Conservation (phyloP, 2,888 invertebrate genomes). For the Macaria notata region DNA sequence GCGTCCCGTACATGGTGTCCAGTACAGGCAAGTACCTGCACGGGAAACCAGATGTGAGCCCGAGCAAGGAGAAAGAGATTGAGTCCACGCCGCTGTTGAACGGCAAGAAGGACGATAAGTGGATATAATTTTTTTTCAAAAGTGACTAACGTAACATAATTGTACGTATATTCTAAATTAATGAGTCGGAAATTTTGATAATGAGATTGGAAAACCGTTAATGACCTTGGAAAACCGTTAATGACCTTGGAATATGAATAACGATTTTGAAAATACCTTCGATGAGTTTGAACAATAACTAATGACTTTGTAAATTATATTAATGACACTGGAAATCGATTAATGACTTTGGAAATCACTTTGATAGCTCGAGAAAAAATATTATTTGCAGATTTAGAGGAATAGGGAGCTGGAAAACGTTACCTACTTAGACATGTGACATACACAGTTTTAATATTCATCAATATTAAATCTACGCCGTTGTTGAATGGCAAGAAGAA, state of each 20-base stretch:
- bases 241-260: too few relatives aligned
- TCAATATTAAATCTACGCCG: conserved; percentile 59
- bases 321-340: not conserved
- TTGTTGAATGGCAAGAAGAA: conserved; percentile 63
- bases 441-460: too few relatives aligned
- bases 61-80: conserved; percentile 53
- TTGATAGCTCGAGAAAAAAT: too few relatives aligned
- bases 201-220: too few relatives aligned
- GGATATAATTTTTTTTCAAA: conserved; percentile 45
- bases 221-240: too few relatives aligned
- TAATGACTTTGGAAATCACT: too few relatives aligned
- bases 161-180: not conserved
- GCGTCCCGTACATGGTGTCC: conserved; percentile 63
- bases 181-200: too few relatives aligned
- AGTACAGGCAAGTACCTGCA: conserved; percentile 52
- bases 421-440: too few relatives aligned
- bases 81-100: conserved; percentile 64
- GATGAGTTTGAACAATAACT: too few relatives aligned
- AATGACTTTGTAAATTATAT: not conserved
- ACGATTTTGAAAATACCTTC: too few relatives aligned
- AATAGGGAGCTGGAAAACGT: too few relatives aligned
- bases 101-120: conserved; percentile 70
- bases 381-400: too few relatives aligned
- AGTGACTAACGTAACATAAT: not conserved
- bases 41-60: conserved; percentile 63